Base-by-base conservation (phyloP, 2,888 invertebrate genomes). In the Oxycera nigricornis region DNA sequence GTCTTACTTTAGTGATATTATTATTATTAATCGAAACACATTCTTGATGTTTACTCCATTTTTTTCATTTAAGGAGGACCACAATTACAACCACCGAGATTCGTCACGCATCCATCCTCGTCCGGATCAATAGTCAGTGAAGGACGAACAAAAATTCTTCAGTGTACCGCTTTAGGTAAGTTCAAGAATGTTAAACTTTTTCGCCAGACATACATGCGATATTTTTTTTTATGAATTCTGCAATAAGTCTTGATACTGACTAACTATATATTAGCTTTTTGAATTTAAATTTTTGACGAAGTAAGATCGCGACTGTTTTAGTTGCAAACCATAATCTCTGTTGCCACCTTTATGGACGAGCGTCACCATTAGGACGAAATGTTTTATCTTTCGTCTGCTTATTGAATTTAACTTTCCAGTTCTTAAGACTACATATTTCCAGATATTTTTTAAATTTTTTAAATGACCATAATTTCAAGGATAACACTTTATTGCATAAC, bases 141-240 rank as follows among this genome's bases (percentile, higher is more conserved):
- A 87, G 94, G 94, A 82, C 91, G 93, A 76, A 93, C 92, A 62
- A 97, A 97, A 89, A 94, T 96, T 84, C 89, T 97, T 78, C 94
- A 96, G 85, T 97, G 97, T 86, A 92, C 93, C 86, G 96, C 96
- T 20, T 89, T 92, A 83, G 95, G 96, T 94, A 87, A 91, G 90
- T 87, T 17, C 6, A 50, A 68, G 3, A 24, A 59, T 17, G 14
- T 28, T 30, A 14, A 59, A 30, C 30, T 59, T 59, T 14, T 24
- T 55, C 14, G 46, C 14, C 3, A 46, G 17, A 46, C n/a, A n/a
- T n/a, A n/a, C n/a, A n/a, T n/a, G n/a, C n/a, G n/a, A n/a, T n/a
- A n/a, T n/a, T n/a, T n/a, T n/a, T n/a, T n/a, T n/a, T n/a, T n/a
- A n/a, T n/a, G n/a, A n/a, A n/a, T n/a, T n/a, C n/a, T n/a, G n/a